These are phyloP conservation scores for Hyposmocoma kahamanoa DNA, from an alignment of 1,140 invertebrate genomes.

Conservation along the genomic window DNA sequence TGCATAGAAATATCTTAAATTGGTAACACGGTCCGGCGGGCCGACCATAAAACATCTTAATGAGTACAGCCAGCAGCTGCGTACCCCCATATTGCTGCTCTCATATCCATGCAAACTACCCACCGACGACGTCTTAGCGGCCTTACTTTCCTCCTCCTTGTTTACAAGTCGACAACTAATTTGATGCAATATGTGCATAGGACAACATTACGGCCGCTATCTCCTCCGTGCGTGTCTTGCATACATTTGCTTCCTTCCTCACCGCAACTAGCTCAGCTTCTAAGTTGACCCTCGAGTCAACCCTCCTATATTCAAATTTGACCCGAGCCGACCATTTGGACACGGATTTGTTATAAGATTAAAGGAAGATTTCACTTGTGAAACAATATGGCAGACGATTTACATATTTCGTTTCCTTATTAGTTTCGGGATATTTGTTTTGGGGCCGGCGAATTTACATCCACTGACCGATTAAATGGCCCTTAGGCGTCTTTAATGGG, in stretches of 20 bases:
- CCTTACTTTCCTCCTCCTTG: constrained; percentile 63
- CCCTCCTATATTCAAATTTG: constrained; percentile 72
- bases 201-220: constrained; percentile 67
- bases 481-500: constrained; percentile 73
- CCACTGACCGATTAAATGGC: constrained; percentile 73
- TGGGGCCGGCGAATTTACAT: constrained; percentile 70
- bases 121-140: constrained; percentile 62
- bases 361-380: constrained; percentile 75
- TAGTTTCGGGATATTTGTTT: constrained; percentile 73
- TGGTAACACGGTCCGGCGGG: constrained; percentile 67
- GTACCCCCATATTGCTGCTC: constrained; percentile 61
- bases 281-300: constrained; percentile 54
- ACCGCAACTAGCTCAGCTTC: constrained; percentile 34
- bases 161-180: constrained; percentile 74
- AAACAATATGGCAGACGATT: constrained; percentile 72
- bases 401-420: constrained; percentile 74
- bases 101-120: constrained; percentile 72
- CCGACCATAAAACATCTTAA: constrained; percentile 72
- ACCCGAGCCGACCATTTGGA: constrained; percentile 68
- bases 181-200: constrained; percentile 75
- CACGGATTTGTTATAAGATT: constrained; percentile 76
- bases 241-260: constrained; percentile 59
- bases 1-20: constrained; percentile 73
- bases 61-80: constrained; percentile 66
- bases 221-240: constrained; percentile 64